phyloP scores from a whole-genome alignment of 2,888 invertebrate species.

The Sipha maydis region DNA sequence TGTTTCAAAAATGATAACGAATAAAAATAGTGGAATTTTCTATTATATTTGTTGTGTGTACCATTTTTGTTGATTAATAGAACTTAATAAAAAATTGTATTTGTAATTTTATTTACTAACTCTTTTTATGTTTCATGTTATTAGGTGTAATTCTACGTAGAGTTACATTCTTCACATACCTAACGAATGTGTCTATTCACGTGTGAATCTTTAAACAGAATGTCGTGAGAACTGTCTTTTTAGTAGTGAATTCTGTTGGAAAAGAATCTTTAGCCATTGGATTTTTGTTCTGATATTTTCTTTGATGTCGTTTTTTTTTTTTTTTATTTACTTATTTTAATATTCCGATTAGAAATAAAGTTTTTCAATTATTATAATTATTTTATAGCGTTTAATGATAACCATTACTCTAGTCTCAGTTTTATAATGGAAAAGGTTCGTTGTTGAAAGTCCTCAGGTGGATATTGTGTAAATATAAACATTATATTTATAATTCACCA shows the following conservation, averaged over 20 bases:
- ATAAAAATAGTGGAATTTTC: no score
- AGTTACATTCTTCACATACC: background rate
- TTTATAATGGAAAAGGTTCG: background rate
- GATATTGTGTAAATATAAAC: background rate
- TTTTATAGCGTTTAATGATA: background rate
- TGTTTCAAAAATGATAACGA: background rate
- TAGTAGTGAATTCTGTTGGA: conserved; percentile 25
- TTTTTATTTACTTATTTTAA: background rate
- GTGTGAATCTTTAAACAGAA: conserved; percentile 35
- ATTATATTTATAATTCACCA: background rate
- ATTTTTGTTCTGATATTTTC: background rate
- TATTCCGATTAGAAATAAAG: background rate
- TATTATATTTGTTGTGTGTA: no score
- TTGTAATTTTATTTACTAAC: background rate
- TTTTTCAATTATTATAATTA: conserved; percentile 3
- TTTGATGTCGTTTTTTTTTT: conserved; percentile 8
- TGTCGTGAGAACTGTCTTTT: background rate
- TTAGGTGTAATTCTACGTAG: background rate
- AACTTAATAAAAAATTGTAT: background rate
- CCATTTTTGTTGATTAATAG: background rate
- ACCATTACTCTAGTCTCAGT: background rate
- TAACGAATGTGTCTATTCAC: conserved; percentile 20
- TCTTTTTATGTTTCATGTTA: background rate
- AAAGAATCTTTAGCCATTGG: conserved; percentile 13
- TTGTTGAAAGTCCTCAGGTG: background rate